These are phyloP conservation scores for Macrophya alboannulata DNA, from an alignment of 2,888 invertebrate genomes.

Conservation along the genomic window DNA sequence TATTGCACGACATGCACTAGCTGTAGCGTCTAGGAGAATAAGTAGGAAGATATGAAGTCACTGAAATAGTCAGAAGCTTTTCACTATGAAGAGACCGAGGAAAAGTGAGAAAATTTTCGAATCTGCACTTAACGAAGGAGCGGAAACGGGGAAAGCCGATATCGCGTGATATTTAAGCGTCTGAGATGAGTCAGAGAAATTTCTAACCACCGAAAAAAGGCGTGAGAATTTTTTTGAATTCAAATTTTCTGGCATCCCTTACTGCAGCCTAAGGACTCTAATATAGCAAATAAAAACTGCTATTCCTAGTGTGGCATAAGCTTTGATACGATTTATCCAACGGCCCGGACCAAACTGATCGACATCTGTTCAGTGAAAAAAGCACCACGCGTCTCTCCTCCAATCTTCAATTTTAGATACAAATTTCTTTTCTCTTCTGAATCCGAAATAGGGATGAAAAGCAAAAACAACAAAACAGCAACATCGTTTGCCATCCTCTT, in stretches of 20 bases:
- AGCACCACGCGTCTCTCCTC: neutral
- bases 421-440: neutral
- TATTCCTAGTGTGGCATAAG: conserved; percentile 44
- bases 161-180: neutral
- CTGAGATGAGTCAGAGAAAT: neutral
- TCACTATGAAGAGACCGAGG: too few relatives aligned
- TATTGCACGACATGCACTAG: neutral
- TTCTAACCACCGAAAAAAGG: neutral
- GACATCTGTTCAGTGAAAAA: conserved; percentile 44
- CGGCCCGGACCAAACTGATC: conserved; percentile 26
- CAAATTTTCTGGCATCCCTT: neutral
- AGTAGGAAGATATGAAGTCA: too few relatives aligned
- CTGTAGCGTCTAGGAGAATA: neutral
- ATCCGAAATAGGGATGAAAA: neutral
- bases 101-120: too few relatives aligned
- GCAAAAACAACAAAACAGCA: neutral
- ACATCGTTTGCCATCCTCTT: neutral
- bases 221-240: neutral
- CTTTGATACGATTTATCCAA: conserved; percentile 45
- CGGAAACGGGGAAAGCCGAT: neutral
- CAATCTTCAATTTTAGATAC: conserved; percentile 42
- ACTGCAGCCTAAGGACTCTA: neutral
- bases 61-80: too few relatives aligned
- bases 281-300: conserved; percentile 29
- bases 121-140: too few relatives aligned